Conservation (phyloP, 2,113 vertebrate genomes). For the Alligator sinensis region DNA sequence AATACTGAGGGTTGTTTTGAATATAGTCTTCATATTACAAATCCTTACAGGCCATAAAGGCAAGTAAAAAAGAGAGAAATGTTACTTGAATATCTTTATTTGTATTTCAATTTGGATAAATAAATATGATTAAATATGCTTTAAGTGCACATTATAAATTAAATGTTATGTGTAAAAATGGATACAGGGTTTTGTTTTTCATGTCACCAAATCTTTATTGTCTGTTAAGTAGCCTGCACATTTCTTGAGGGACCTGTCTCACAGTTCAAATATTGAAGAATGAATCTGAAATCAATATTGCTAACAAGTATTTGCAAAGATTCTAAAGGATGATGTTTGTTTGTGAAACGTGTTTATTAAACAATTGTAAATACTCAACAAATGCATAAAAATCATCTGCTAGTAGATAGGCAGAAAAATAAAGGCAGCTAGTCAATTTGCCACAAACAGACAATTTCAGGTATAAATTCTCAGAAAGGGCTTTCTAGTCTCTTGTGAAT, state of each 20-base stretch:
- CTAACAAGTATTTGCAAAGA: background rate
- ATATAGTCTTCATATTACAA: background rate
- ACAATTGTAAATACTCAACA: background rate
- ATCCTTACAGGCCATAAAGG: background rate
- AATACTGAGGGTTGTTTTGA: background rate
- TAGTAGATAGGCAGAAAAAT: background rate
- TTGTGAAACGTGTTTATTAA: background rate
- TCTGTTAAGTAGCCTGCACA: background rate
- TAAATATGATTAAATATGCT: background rate
- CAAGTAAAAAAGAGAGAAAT: background rate
- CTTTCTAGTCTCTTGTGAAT: background rate
- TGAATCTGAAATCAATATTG: background rate
- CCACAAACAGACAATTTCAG: background rate
- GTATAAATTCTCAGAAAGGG: background rate
- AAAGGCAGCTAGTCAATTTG: background rate
- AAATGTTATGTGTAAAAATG: background rate
- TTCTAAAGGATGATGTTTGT: background rate
- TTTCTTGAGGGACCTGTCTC: background rate
- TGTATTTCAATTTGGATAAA: background rate
- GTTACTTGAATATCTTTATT: background rate
- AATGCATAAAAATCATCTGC: background rate
- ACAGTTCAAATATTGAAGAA: background rate
- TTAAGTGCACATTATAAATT: background rate
- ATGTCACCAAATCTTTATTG: background rate
- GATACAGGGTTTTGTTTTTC: background rate